Base-by-base conservation (phyloP, 2,113 vertebrate genomes). In the Chloropsis cyanopogon region DNA sequence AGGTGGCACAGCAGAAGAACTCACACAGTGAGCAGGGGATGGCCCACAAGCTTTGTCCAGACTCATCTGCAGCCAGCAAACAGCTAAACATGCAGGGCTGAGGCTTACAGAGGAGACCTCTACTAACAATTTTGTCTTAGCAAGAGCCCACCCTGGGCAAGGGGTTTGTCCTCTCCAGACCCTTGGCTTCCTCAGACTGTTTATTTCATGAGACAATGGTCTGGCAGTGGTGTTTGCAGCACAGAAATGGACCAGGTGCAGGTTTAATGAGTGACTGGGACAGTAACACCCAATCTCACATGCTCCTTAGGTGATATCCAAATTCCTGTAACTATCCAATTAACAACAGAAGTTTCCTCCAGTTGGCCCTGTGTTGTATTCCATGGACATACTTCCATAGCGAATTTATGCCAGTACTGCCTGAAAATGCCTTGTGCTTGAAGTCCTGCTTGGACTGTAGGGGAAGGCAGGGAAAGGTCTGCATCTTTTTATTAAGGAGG, bases 1-100 rank as follows among this genome's bases (percentile, higher is more conserved):
- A 86, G 39, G 23, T 5, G 2, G 42, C 53, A 61, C 47, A 14
- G 47, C 33, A 86, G 79, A 60, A 70, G 41, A 41, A 22, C 33
- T 72, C 37, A 10, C 4, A 6, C 1, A 5, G 54, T 19, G 68
- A 82, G 54, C 63, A 54, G 63, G 49, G 73, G 47, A 7, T 11
- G 11, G 42, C 53, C 52, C 9, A 23, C 20, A 17, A 19, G 15
- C n/a, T 80, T 88, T 4, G 8, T 23, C 6, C 15, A 78, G 44
- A 49, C 53, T 59, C 26, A 29, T 14, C 42, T 16, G 20, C 63
- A 37, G 12, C 31, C 16, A 41, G 44, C 0, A 1, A 60, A 13
- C 0, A 4, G 13, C 56, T 41, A 29, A 44, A 65, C 1, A 1
- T 5, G 4, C 42, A 3, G 1, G 49, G 39, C n/a, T 70, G 23